Evolutionary conservation across 2,888 invertebrate genomes (phyloP).

Genomic region (Drosophila anceps): DNA sequence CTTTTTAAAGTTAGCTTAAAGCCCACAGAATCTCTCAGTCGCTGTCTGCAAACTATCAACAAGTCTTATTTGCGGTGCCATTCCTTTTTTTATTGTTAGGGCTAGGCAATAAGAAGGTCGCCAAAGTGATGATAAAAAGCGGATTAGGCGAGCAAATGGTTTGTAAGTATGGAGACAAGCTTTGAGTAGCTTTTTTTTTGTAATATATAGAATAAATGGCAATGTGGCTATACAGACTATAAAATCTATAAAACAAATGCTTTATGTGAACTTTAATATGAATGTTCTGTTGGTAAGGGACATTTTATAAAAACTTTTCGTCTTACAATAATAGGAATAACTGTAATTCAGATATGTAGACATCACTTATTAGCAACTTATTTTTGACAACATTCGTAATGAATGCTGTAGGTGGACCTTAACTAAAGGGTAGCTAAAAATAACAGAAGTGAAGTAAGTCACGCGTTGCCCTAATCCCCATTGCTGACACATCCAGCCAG

Average conservation of each 20-base stretch:
- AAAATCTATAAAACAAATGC: not conserved
- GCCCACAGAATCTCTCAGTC: slow-evolving; percentile 22
- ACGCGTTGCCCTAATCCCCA: slow-evolving; percentile 66
- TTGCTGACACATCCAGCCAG: slow-evolving; percentile 49
- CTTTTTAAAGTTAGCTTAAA: slow-evolving; percentile 64
- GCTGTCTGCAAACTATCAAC: slow-evolving; percentile 63
- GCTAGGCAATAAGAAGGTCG: not conserved
- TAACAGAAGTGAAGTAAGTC: slow-evolving; percentile 43
- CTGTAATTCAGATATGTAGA: not conserved
- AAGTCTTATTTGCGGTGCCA: slow-evolving; percentile 46
- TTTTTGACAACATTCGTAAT: too few species aligned
- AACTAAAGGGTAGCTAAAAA: slow-evolving; percentile 13
- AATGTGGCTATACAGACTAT: not conserved
- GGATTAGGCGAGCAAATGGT: slow-evolving; percentile 8
- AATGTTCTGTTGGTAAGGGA: not conserved
- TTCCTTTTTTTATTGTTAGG: slow-evolving; percentile 8
- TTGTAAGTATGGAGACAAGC: not conserved
- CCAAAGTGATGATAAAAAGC: not conserved
- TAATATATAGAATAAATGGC: not conserved
- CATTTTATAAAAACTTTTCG: not conserved
- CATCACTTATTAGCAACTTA: not conserved
- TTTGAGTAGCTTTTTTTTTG: not conserved
- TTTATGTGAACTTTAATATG: not conserved
- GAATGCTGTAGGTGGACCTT: not conserved
- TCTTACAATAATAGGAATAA: not conserved